Percentiles rank a stretch among this genome's conserved stretches.
phyloP scores from a whole-genome alignment of 2,113 vertebrate genomes.

The Paralichthys olivaceus region DNA sequence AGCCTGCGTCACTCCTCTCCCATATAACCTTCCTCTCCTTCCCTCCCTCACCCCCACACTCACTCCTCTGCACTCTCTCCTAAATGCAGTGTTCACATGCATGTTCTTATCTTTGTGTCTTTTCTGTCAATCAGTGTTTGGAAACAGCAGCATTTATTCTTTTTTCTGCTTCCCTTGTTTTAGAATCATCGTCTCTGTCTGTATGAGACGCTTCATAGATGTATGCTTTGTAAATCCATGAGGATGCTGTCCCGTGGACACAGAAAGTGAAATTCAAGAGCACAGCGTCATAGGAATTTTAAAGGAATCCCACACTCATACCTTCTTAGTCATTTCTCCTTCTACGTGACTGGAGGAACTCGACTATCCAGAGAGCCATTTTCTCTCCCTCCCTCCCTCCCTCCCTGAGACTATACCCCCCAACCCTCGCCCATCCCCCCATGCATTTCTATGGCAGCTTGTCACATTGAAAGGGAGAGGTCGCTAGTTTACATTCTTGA shows the following conservation, averaged over 20 bases:
- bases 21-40: slow-evolving; percentile 36
- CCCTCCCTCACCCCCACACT: slow-evolving; percentile 36
- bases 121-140: background rate
- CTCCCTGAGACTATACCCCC: background rate
- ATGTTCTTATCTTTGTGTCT: slow-evolving; percentile 10
- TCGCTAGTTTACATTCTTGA: slow-evolving; percentile 61
- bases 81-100: slow-evolving; percentile 25
- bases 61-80: slow-evolving; percentile 21
- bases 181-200: background rate
- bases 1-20: slow-evolving; percentile 69
- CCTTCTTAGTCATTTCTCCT: background rate
- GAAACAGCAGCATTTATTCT: background rate
- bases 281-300: slow-evolving; percentile 1
- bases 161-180: background rate
- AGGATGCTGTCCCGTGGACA: background rate
- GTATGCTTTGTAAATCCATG: background rate
- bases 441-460: background rate
- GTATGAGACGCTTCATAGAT: background rate
- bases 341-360: slow-evolving; percentile 1
- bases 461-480: slow-evolving; percentile 37
- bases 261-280: background rate
- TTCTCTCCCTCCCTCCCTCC: background rate
- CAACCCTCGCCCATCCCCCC: background rate
- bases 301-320: background rate
- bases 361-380: background rate